Conservation (phyloP, 2,888 invertebrate species). For the Protonemura montana region DNA sequence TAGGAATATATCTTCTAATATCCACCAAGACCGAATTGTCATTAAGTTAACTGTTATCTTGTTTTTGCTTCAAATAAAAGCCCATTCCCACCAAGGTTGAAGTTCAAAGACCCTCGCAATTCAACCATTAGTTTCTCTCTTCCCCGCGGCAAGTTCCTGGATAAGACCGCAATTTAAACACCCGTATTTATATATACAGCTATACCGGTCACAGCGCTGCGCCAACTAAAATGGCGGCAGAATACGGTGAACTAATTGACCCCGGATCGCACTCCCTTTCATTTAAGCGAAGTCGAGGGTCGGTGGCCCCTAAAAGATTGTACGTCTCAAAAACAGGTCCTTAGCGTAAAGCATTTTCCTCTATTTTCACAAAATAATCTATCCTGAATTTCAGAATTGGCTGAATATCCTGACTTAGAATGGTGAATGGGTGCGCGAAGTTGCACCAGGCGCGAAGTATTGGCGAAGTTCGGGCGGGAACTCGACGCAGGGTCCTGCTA, state of each 20-base stretch:
- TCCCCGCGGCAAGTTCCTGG: background rate
- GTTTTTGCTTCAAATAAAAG: no score
- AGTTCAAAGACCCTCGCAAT: background rate
- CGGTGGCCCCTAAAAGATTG: background rate
- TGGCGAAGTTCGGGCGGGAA: background rate
- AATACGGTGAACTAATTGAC: background rate
- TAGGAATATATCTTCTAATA: no score
- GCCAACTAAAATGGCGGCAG: background rate
- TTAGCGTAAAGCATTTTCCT: background rate
- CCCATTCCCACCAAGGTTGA: no score
- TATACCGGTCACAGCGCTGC: background rate
- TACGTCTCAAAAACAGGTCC: background rate
- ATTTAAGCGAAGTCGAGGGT: background rate
- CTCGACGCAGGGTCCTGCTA: background rate
- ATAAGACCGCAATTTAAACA: background rate
- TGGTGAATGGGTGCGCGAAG: background rate
- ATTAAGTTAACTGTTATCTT: no score
- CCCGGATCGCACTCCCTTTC: background rate
- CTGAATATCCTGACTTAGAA: background rate
- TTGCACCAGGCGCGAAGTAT: background rate
- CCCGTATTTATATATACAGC: no score
- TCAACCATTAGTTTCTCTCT: background rate
- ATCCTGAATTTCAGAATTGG: background rate
- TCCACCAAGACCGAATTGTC: no score
- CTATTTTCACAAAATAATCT: background rate